Base-by-base conservation (phyloP, 2,888 invertebrate genomes). In the Melipona beecheii region DNA sequence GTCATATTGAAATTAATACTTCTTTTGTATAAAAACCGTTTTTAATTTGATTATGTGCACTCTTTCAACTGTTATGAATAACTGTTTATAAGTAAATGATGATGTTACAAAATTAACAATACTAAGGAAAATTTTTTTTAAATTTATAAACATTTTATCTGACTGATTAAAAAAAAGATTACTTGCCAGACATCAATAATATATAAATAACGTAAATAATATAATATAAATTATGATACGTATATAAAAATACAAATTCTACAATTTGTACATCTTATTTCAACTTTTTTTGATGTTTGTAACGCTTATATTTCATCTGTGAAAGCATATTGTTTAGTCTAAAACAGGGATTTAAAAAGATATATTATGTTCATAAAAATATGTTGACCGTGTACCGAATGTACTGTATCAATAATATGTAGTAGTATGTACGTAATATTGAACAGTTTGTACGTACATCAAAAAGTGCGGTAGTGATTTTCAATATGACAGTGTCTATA, bases 371-470 rank as follows among this genome's bases (percentile, higher is more conserved):
- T 54, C 17, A 58, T 62, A 27, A 68, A 76, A 79, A 79, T 62
- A 43, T 27, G 19, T 54, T 76, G 68, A 49, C 43, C 19, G 43
- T n/a, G 52, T 27, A 24, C 17, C 43, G 9, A 43, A 43, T 43
- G 43, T 49, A 24, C 13, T 24, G 17, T 66, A 27, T 52, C 19
- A 58, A 78, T 71, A 78, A 73, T 58, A 58, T 58, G 5, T 62
- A 64, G 21, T 54, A 64, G 50, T 73, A 64, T 74, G 81, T 81
- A 81, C 81, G 81, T 81, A 81, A 81, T 79, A 81, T 69, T 73
- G 36, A 69, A 62, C 73, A 56, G 64, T 62, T 81, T 80, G 81
- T 80, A 81, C 73, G 83, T 83, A 77, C 74, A 74, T 73, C 64
- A 13, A 31, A 43, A 69, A 54, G 1, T 21, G 11, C 19, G 50